Conservation (phyloP, 2,888 invertebrate genomes). For the Gryllus longicercus region DNA sequence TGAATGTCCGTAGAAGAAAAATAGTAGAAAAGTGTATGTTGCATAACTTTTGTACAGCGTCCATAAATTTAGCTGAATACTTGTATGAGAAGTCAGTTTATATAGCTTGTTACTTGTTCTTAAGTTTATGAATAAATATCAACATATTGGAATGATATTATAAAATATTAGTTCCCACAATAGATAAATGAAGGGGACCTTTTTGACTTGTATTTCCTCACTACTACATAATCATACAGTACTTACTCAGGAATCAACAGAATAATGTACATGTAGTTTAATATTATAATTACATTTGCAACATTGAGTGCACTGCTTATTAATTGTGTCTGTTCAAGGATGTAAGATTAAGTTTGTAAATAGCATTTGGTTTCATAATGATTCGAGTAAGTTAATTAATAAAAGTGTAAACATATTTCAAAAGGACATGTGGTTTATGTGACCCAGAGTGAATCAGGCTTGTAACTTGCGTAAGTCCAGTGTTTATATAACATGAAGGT, state of each 20-base stretch:
- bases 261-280: constrained; percentile 1
- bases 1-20: no score
- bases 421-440: no score
- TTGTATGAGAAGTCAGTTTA: no score
- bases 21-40: no score
- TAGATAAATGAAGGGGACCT: no score
- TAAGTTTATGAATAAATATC: no score
- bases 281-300: not conserved
- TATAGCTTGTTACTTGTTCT: no score
- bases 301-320: not conserved
- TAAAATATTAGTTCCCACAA: no score
- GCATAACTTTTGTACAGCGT: no score
- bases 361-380: not conserved
- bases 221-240: not conserved
- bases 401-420: not conserved
- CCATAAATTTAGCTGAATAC: no score
- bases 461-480: not conserved
- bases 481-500: not conserved
- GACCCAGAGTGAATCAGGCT: not conserved
- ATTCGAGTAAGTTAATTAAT: not conserved
- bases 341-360: not conserved
- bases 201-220: no score
- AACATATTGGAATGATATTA: no score
- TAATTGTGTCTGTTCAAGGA: not conserved
- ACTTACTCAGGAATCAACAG: not conserved